Evolutionary conservation across 1,140 invertebrate species (phyloP), one percentile per base, ranked within the genome.

Genomic region (Diprion similis): DNA sequence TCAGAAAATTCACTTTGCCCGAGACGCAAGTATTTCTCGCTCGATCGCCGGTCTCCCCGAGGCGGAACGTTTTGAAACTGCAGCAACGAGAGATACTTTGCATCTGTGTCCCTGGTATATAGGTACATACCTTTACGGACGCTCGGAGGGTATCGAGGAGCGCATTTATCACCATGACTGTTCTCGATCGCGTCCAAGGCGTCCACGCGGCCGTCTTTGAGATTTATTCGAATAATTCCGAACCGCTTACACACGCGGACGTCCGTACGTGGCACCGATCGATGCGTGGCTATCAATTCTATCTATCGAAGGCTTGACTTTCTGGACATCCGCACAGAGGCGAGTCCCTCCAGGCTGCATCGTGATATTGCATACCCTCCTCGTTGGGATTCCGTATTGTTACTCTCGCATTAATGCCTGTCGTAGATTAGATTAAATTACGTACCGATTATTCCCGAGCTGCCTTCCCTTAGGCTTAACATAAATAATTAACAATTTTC

Each of bases 21-120:
- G 24, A 37, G 24, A 37, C 24, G 24, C 24, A 37, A 37, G 24
- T 37, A 37, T 37, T 69, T 46, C n/a, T n/a, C 19, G 68, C 13
- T 37, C 13, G 15, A 46, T 69, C 68, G 68, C n/a, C 19, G 68
- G 45, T 24, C 37, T 24, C 68, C 13, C 15, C 68, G n/a, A 15
- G 37, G 68, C 15, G 15, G 15, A 15, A 15, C 68, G 68, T 46
- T 24, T n/a, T n/a, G 68, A 69, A 37, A 46, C n/a, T 46, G 68
- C 37, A 69, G 47, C 37, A 69, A 69, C 68, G 68, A 46, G 47
- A 69, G 68, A 69, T 37, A 46, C 68, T 69, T 46, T 37, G 15
- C 37, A 24, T 15, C 37, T 46, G 68, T 69, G 68, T 37, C 24
- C 24, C 24, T 37, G 24, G 24, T 37, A 37, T 37, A 37, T 37